A percentile compares a stretch with the other conserved stretches of the same genome.
Evolutionary conservation across 2,113 vertebrate species (phyloP).

Genomic region (Upupa epops): DNA sequence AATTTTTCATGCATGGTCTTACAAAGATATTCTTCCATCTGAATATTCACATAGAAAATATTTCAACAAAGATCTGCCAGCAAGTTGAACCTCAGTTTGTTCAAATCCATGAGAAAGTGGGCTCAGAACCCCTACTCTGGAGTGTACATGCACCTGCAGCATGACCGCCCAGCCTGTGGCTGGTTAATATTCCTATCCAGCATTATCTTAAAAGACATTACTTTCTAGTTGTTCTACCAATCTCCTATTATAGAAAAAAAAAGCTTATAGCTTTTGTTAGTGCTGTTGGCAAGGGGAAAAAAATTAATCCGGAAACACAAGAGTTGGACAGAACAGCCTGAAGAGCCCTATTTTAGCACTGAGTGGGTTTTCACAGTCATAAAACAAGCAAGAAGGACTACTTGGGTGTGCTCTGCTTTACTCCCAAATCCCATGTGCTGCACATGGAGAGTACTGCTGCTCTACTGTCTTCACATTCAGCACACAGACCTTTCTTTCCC

Average conservation of each 20-base stretch:
- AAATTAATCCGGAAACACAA: neutral
- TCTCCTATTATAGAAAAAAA: neutral
- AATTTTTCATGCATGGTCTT: neutral
- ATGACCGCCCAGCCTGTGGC: neutral
- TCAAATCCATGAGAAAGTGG: neutral
- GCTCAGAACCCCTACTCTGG: neutral
- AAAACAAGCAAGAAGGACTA: neutral
- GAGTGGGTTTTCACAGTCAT: neutral
- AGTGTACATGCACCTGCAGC: neutral
- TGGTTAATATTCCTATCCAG: neutral
- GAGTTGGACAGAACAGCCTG: neutral
- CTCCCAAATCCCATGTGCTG: neutral
- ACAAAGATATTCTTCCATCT: neutral
- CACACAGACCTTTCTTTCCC: neutral
- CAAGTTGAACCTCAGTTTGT: neutral
- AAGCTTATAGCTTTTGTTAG: neutral
- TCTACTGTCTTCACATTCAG: neutral
- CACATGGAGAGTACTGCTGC: neutral
- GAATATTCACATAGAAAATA: neutral
- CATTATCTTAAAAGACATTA: neutral
- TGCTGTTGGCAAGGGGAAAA: neutral
- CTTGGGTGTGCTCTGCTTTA: neutral
- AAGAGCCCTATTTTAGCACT: neutral
- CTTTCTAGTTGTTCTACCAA: neutral
- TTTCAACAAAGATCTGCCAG: neutral